Evolutionary conservation across 2,888 invertebrate genomes (phyloP).

Genomic region (Troides oblongomaculatus): DNA sequence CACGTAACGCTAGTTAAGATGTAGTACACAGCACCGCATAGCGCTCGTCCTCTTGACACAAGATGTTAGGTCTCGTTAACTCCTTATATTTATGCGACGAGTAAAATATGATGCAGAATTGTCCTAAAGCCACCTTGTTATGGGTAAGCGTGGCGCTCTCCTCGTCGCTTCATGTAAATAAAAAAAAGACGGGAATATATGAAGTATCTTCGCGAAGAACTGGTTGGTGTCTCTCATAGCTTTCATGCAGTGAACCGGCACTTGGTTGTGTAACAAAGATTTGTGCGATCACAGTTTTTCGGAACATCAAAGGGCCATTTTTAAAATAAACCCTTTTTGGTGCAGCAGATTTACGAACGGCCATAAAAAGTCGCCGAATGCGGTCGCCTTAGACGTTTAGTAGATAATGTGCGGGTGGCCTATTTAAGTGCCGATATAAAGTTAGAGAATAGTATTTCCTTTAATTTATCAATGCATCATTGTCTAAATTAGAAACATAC

Average conservation of each 20-base stretch:
- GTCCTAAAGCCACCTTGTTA: too few relatives aligned
- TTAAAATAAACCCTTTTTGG: constrained; percentile 9
- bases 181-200: too few relatives aligned
- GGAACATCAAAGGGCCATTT: constrained; percentile 9
- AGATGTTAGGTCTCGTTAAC: too few relatives aligned
- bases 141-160: too few relatives aligned
- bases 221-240: too few relatives aligned
- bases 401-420: constrained; percentile 8
- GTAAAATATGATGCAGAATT: too few relatives aligned
- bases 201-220: too few relatives aligned
- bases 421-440: constrained; percentile 2
- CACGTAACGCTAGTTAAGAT: too few relatives aligned
- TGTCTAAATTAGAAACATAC: not conserved
- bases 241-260: not conserved
- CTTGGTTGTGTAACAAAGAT: not conserved
- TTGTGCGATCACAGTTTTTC: not conserved
- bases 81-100: too few relatives aligned
- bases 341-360: constrained; percentile 3
- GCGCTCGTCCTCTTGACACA: too few relatives aligned
- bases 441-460: not conserved
- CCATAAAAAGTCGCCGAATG: constrained; percentile 11
- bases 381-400: constrained; percentile 3
- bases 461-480: not conserved
- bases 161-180: too few relatives aligned
- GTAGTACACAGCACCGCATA: too few relatives aligned